Percentiles rank a stretch among this genome's conserved stretches.
These are phyloP conservation scores for Lophotriccus pileatus DNA, from an alignment of 2,797 vertebrate species.

Conservation along the genomic window DNA sequence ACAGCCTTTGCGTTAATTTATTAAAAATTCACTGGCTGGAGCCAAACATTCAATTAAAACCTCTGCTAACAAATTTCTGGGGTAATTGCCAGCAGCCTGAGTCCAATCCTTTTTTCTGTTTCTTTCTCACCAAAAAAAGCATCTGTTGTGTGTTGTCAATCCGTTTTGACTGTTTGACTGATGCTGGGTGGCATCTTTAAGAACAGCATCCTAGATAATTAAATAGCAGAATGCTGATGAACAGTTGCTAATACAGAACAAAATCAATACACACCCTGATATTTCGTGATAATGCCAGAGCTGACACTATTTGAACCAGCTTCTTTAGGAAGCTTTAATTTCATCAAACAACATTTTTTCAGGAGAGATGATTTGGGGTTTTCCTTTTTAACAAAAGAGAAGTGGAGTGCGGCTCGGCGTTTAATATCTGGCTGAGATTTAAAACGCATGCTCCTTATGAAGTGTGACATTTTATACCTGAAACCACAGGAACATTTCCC, in stretches of 20 bases:
- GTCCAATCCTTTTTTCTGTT: background rate
- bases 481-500: constrained; percentile 48
- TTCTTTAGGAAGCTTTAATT: constrained; percentile 37
- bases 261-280: background rate
- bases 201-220: background rate
- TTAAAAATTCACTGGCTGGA: background rate
- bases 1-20: constrained; percentile 33
- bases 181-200: background rate
- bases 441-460: constrained; percentile 42
- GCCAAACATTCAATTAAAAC: constrained; percentile 18
- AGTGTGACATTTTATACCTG: constrained; percentile 50
- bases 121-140: constrained; percentile 6
- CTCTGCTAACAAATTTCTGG: constrained; percentile 47
- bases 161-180: background rate
- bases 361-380: constrained; percentile 25
- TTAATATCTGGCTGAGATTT: constrained; percentile 60
- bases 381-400: constrained; percentile 48
- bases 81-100: background rate
- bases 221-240: background rate
- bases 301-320: background rate
- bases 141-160: constrained; percentile 9
- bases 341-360: constrained; percentile 40
- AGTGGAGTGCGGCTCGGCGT: background rate
- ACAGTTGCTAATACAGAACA: background rate
- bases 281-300: background rate